Base-by-base conservation (phyloP, 2,888 invertebrate genomes). In the Acronicta psi region DNA sequence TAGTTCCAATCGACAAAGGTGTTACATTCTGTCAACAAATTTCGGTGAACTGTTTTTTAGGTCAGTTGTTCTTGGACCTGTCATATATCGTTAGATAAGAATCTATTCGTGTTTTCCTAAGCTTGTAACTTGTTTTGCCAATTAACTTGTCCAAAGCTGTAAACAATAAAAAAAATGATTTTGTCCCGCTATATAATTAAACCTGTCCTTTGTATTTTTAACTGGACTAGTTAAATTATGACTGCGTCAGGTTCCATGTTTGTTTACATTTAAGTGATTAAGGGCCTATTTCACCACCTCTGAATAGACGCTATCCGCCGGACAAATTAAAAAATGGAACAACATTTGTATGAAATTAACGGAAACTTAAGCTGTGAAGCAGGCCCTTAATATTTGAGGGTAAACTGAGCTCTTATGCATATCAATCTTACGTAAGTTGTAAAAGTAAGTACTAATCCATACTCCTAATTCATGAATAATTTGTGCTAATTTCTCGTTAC, bases 11-110 rank as follows among this genome's bases (percentile, higher is more conserved):
- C 81, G 81, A 73, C 66, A 81, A 82, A 83, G 84, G 86, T 86
- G 86, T 86, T 79, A 81, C 69, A 77, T 82, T 78, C 76, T 75
- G 77, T 75, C 77, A 73, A 77, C 70, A 73, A 70, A 77, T 77
- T 79, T 76, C 70, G 62, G 57, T 75, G 58, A 59, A 58, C 53
- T 17, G 51, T 70, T 82, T 82, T 82, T 81, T 77, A 40, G 52
- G 68, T 61, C 60, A 69, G 76, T 81, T 81, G 78, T 79, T 76
- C 51, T 55, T 20, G 53, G 70, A 77, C 73, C 79, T 84, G 82
- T 83, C 82, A 80, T 85, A 85, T 85, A 82, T 83, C 79, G 60
- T 69, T 53, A 51, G 88, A 88, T 88, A 86, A 84, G 65, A 59
- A 83, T 87, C 83, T 76, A 59, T 67, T 56, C 41, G 56, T 73